Evolutionary conservation across 2,888 invertebrate species (phyloP), one percentile per base, ranked within the genome.

Genomic region (Aphodius sticticus): DNA sequence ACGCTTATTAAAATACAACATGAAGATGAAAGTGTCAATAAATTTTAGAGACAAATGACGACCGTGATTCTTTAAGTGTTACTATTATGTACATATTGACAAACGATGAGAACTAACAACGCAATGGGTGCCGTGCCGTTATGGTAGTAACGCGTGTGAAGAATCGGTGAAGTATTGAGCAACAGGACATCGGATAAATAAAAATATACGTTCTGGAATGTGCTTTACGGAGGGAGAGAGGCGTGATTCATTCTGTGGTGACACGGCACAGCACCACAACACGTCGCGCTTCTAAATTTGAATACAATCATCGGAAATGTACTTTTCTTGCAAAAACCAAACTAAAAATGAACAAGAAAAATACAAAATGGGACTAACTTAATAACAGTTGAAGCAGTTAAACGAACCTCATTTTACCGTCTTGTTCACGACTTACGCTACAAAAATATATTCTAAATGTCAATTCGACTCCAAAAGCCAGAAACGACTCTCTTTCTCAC

Each of bases 71-170:
- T 53, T 53, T 12, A 53, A 53, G 53, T 74, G 35, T 74, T 35
- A 74, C 74, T 74, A 74, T 74, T 86, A 83, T 84, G 83, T 87
- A 87, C 87, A 88, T 87, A 88, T 87, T 87, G 86, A 91, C 91
- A 84, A 89, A 84, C 83, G 91, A 84, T 81, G 81, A 84, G 81
- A 82, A 83, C 79, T 77, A 79, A 36, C 35, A 36, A 36, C 76
- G 71, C 72, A 76, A 79, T 77, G 76, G 71, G 77, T 79, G 77
- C 78, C 70, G 76, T 78, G 76, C 76, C 79, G 77, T 79, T 74
- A 74, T n/a, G n/a, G 37, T 53, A 9, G 53, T 26, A 53, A 53
- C 53, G 53, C 12, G 53, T 2, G 53, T 9, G 7, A 9, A 53
- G 9, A 53, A 53, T 16, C 7, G 76, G 53, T 69, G 16, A 26